Evolutionary conservation across 2,888 invertebrate species (phyloP).

Genomic region (Drosophila melanosoma): DNA sequence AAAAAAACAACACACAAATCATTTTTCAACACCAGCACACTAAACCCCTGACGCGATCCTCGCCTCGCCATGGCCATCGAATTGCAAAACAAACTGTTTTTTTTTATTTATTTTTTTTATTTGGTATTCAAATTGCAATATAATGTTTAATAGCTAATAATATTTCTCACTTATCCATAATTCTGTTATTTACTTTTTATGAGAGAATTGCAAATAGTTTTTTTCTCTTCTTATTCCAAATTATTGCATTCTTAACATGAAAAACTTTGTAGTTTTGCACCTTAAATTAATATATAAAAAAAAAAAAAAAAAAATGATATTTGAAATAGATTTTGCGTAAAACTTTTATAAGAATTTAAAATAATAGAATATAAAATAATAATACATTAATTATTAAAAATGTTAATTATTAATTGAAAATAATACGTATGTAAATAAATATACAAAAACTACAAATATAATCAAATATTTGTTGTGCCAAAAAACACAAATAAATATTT

Average conservation of each 20-base stretch:
- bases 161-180: neutral
- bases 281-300: neutral
- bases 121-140: neutral
- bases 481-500: neutral
- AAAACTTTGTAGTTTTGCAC: no score
- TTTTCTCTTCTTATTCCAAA: neutral
- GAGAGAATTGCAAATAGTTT: neutral
- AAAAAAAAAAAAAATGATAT: neutral
- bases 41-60: neutral
- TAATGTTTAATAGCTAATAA: neutral
- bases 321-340: neutral
- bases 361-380: no score
- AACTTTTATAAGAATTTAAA: neutral
- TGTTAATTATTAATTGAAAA: no score
- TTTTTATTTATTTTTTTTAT: neutral
- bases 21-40: slow-evolving; percentile 4
- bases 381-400: neutral
- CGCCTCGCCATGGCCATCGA: neutral
- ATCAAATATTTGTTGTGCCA: neutral
- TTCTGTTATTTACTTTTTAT: no score
- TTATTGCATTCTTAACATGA: no score
- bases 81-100: neutral
- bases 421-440: neutral
- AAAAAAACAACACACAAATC: neutral
- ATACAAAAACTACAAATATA: neutral